These are phyloP conservation scores for Baronia brevicornis DNA, from an alignment of 2,888 invertebrate species.

Conservation along the genomic window DNA sequence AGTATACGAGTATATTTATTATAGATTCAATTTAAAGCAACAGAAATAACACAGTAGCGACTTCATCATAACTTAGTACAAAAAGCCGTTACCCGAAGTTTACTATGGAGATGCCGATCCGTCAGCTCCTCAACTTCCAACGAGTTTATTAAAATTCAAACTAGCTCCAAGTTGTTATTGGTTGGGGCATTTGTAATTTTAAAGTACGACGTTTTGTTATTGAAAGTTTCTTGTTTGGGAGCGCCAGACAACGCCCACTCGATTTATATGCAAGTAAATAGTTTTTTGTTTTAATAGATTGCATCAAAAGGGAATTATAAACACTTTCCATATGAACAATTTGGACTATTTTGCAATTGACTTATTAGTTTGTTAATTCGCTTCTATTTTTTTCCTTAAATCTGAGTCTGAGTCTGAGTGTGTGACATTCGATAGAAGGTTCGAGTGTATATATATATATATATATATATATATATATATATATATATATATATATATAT, in stretches of 20 bases:
- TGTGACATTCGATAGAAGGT: too few relatives aligned
- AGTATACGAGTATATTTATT: too few relatives aligned
- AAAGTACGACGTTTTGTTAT: constrained; percentile 8
- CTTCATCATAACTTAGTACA: constrained; percentile 33
- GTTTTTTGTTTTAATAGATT: constrained; percentile 1
- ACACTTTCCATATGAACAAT: too few relatives aligned
- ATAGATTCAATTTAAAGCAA: constrained; percentile 12
- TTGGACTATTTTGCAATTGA: too few relatives aligned
- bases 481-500: too few relatives aligned
- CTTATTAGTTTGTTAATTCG: too few relatives aligned
- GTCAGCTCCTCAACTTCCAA: constrained; percentile 12
- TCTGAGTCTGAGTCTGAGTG: too few relatives aligned
- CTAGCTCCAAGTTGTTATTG: constrained; percentile 17
- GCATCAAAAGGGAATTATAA: too few relatives aligned
- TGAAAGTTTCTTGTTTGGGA: constrained; percentile 6
- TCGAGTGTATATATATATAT: too few relatives aligned
- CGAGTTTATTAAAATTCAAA: constrained; percentile 20
- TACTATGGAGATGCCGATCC: constrained; percentile 19
- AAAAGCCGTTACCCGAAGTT: constrained; percentile 25
- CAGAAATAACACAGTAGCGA: constrained; percentile 21
- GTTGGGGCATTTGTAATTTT: constrained; percentile 14
- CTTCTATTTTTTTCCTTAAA: too few relatives aligned
- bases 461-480: too few relatives aligned
- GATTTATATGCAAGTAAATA: background rate
- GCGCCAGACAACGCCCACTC: constrained; percentile 1